Conservation (phyloP, 92 coral and sea anemone species). For the Siderastrea radians region DNA sequence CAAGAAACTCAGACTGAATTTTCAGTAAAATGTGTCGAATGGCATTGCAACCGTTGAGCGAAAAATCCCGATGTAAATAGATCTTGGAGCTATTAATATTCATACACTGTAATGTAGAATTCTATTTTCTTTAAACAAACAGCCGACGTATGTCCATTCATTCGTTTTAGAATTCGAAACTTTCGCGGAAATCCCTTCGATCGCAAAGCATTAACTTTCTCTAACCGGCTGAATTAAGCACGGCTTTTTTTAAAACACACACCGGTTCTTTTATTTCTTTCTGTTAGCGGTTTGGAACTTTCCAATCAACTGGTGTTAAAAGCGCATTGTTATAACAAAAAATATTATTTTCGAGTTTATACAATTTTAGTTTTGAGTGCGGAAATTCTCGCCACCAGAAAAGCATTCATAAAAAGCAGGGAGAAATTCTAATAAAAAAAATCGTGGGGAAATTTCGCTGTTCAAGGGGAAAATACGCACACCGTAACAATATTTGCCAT, state of each 20-base stretch:
- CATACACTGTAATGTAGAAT: slow-evolving; percentile 58
- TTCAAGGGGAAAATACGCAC: background rate
- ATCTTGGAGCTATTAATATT: slow-evolving; percentile 62
- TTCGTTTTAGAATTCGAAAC: slow-evolving; percentile 39
- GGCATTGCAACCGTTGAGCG: slow-evolving; percentile 3
- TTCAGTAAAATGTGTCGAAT: slow-evolving; percentile 22
- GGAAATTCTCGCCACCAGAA: background rate
- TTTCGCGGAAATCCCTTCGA: slow-evolving; percentile 8
- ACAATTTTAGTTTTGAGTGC: slow-evolving; percentile 4
- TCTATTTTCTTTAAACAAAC: slow-evolving; percentile 64
- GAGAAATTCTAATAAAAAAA: background rate
- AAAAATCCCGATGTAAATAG: slow-evolving; percentile 64
- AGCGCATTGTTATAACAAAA: slow-evolving; percentile 22
- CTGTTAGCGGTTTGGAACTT: background rate
- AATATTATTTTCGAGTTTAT: slow-evolving; percentile 25
- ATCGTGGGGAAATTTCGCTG: background rate
- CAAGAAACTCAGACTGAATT: background rate
- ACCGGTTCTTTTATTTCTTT: background rate
- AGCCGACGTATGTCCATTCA: slow-evolving; percentile 40
- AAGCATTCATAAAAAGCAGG: background rate
- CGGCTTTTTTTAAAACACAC: background rate
- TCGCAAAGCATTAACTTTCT: background rate
- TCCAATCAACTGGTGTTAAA: background rate
- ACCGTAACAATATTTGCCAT: slow-evolving; percentile 19
- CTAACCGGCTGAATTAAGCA: background rate